phyloP scores from a whole-genome alignment of 2,888 invertebrate species.

The Drosophila ezoana region DNA sequence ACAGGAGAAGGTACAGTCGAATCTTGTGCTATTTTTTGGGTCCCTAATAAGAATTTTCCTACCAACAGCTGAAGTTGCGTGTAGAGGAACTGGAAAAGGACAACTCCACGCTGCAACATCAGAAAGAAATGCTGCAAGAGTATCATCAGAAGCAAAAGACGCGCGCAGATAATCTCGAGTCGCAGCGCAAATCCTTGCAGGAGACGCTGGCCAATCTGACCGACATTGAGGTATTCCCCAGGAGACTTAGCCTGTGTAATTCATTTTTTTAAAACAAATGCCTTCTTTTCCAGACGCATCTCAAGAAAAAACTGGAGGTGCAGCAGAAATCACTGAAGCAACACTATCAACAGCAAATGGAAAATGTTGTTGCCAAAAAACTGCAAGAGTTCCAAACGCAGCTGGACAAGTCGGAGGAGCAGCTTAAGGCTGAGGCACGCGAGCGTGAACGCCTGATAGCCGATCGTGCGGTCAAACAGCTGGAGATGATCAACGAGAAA shows the following conservation, averaged over 20 bases:
- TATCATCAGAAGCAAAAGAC: slow-evolving; percentile 86
- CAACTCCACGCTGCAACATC: slow-evolving; percentile 86
- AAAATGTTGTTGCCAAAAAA: slow-evolving; percentile 91
- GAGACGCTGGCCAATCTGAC: slow-evolving; percentile 85
- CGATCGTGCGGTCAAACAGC: slow-evolving; percentile 90
- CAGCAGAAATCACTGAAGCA: slow-evolving; percentile 89
- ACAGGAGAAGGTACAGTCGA: slow-evolving; percentile 85
- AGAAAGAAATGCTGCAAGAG: slow-evolving; percentile 86
- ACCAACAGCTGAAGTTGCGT: slow-evolving; percentile 84
- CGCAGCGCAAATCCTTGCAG: slow-evolving; percentile 86
- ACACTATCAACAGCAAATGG: slow-evolving; percentile 93
- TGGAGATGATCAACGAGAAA: slow-evolving; percentile 90
- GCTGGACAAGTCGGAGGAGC: slow-evolving; percentile 89
- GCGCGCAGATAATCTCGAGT: slow-evolving; percentile 86
- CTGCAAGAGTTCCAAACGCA: slow-evolving; percentile 91
- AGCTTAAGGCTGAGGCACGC: slow-evolving; percentile 88
- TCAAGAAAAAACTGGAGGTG: slow-evolving; percentile 87
- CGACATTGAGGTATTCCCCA: slow-evolving; percentile 86
- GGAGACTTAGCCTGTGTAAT: too few relatives aligned
- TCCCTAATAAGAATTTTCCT: not conserved
- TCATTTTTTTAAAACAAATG: not conserved
- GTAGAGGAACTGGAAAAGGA: slow-evolving; percentile 88
- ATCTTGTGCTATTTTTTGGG: accelerated
- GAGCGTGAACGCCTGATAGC: slow-evolving; percentile 88
- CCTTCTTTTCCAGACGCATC: slow-evolving; percentile 82